phyloP scores from a whole-genome alignment of 2,888 invertebrate species.

The Ennomos fuscantarius region DNA sequence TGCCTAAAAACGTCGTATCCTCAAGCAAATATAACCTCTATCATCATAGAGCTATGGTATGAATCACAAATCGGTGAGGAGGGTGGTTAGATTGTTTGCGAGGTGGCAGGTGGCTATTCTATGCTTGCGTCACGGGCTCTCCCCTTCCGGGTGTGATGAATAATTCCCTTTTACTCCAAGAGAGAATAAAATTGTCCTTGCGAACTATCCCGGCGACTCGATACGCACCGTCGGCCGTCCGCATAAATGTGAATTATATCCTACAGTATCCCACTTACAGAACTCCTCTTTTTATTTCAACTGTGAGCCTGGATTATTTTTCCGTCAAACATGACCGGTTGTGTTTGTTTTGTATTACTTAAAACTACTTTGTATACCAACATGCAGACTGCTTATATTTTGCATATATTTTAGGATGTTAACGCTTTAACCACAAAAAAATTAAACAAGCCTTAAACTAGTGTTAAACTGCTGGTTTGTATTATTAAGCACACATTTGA shows the following conservation, averaged over 20 bases:
- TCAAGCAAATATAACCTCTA: slow-evolving; percentile 47
- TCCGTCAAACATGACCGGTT: slow-evolving; percentile 63
- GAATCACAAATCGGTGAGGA: slow-evolving; percentile 25
- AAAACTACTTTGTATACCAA: not conserved
- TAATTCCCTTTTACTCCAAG: slow-evolving; percentile 83
- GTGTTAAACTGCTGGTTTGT: too few species aligned
- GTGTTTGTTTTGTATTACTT: slow-evolving; percentile 32
- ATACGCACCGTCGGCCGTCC: slow-evolving; percentile 78
- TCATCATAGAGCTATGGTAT: slow-evolving; percentile 28
- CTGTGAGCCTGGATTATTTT: slow-evolving; percentile 74
- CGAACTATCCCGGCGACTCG: slow-evolving; percentile 80
- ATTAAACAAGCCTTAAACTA: too few species aligned
- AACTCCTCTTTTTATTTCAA: slow-evolving; percentile 79
- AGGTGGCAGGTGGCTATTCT: slow-evolving; percentile 73
- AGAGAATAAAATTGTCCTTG: slow-evolving; percentile 78
- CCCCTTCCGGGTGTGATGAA: slow-evolving; percentile 86
- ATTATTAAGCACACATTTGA: too few species aligned
- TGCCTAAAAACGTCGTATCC: slow-evolving; percentile 40
- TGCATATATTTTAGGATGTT: too few species aligned
- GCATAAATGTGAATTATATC: slow-evolving; percentile 83
- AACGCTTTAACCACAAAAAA: not conserved
- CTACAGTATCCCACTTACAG: slow-evolving; percentile 78
- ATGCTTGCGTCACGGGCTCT: slow-evolving; percentile 83
- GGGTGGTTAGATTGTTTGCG: slow-evolving; percentile 54
- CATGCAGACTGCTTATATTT: not conserved